Percentiles rank a stretch among this genome's conserved stretches.
Evolutionary conservation across 2,113 vertebrate genomes (phyloP).

Genomic region (Nothobranchius kuhntae): DNA sequence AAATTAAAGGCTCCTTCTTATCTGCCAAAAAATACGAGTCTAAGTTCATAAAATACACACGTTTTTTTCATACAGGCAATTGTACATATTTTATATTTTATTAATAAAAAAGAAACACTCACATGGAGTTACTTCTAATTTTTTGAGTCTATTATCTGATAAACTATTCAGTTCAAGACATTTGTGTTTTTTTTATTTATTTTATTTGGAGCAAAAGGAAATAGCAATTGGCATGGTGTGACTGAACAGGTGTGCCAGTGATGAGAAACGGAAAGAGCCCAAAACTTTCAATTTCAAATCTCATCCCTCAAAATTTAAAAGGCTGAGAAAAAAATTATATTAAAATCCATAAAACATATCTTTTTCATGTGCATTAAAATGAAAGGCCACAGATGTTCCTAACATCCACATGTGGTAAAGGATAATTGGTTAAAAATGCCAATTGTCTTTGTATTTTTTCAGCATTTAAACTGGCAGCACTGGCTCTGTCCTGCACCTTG

Average conservation of each 20-base stretch:
- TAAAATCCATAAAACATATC: not conserved
- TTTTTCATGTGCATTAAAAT: slow-evolving; percentile 9
- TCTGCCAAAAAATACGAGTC: slow-evolving; percentile 3
- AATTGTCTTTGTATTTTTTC: slow-evolving; percentile 41
- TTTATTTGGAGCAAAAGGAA: not conserved
- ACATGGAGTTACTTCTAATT: no score
- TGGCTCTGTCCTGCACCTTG: slow-evolving; percentile 36
- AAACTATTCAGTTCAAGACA: not conserved
- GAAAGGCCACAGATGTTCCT: slow-evolving; percentile 25
- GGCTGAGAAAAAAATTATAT: not conserved
- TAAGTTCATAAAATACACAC: not conserved
- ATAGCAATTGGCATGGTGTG: not conserved
- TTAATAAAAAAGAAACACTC: no score
- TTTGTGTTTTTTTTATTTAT: not conserved
- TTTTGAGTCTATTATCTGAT: no score
- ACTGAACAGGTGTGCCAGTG: slow-evolving; percentile 35
- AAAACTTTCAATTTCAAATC: slow-evolving; percentile 23
- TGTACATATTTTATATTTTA: no score
- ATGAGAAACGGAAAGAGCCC: no score
- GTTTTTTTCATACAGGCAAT: slow-evolving; percentile 15
- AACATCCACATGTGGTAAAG: not conserved
- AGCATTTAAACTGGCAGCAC: slow-evolving; percentile 55
- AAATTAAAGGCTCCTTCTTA: not conserved
- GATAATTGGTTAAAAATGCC: slow-evolving; percentile 33
- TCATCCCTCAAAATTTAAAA: slow-evolving; percentile 9